Evolutionary conservation across 1,140 invertebrate genomes (phyloP), one percentile per base, ranked within the genome.

Genomic region (Galleria mellonella): DNA sequence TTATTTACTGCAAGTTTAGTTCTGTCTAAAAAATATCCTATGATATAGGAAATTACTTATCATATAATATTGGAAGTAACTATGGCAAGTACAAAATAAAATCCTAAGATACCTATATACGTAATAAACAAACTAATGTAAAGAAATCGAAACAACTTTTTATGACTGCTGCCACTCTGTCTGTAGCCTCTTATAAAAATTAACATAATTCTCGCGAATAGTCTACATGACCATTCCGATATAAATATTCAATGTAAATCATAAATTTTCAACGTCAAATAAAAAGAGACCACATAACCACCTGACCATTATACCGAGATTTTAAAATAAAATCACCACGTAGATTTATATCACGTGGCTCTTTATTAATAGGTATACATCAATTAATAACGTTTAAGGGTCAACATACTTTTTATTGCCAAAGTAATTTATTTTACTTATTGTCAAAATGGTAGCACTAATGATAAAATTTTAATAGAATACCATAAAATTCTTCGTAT

Each of bases 331-430:
- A 59, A 53, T 61, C 51, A 37, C 41, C 35, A 54, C 52, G 11
- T 38, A 62, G 71, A 73, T 74, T 69, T 71, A 69, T 69, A 61
- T 69, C 51, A 42, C 54, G 45, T 51, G 51, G 46, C 43, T 31
- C 47, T 38, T 47, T 51, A 67, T 59, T 65, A 69, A 70, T 65
- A 48, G 58, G 50, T 38, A 62, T 66, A 72, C 65, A 76, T 75
- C 74, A 70, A 72, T 74, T 74, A 74, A 56, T 48, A 51, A 51
- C 41, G 44, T 38, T 35, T 48, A 35, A 58, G 60, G 77, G 72
- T 76, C 74, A 77, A 82, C 46, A 62, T 43, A 62, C 71, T 72
- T 36, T 69, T 75, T 70, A 72, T 73, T 63, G 64, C 55, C 50
- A 59, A 50, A 13, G 32, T 43, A 27, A 33, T 32, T 32, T 28